Conservation (phyloP, 2,797 vertebrate species). For the Crenuchus spilurus region DNA sequence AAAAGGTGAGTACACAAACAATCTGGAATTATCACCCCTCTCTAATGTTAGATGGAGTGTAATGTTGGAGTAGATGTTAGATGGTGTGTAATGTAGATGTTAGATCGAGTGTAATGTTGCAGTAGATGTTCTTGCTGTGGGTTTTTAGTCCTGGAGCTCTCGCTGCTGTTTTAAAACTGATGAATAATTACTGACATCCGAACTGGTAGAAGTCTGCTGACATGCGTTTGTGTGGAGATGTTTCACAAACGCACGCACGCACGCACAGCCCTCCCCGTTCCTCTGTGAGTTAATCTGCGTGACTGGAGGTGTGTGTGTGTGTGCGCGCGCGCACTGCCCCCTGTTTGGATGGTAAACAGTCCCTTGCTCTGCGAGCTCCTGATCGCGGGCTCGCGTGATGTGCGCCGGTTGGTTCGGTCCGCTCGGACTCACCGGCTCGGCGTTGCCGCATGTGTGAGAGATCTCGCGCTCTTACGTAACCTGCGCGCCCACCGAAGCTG, state of each 20-base stretch:
- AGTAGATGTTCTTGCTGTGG: neutral
- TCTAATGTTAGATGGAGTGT: no score
- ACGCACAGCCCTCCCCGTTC: constrained; percentile 1
- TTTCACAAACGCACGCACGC: constrained; percentile 17
- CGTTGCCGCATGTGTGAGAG: neutral
- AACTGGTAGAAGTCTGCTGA: neutral
- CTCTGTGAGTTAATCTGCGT: constrained; percentile 12
- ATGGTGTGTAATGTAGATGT: neutral
- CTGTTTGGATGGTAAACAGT: neutral
- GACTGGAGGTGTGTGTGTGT: neutral
- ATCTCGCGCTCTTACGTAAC: neutral
- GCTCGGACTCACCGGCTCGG: neutral
- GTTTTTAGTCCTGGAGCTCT: neutral
- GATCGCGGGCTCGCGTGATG: neutral
- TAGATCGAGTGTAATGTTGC: neutral
- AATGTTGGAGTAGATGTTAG: neutral
- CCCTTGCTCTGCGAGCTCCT: neutral
- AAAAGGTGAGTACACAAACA: no score
- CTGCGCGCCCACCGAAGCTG: neutral
- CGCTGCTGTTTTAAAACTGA: neutral
- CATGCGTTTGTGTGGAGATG: neutral
- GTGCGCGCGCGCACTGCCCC: neutral
- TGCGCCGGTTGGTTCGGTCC: neutral
- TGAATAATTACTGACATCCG: constrained; percentile 12
- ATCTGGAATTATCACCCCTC: no score